Base-by-base conservation (phyloP, 2,888 invertebrate species). In the Nezara viridula region DNA sequence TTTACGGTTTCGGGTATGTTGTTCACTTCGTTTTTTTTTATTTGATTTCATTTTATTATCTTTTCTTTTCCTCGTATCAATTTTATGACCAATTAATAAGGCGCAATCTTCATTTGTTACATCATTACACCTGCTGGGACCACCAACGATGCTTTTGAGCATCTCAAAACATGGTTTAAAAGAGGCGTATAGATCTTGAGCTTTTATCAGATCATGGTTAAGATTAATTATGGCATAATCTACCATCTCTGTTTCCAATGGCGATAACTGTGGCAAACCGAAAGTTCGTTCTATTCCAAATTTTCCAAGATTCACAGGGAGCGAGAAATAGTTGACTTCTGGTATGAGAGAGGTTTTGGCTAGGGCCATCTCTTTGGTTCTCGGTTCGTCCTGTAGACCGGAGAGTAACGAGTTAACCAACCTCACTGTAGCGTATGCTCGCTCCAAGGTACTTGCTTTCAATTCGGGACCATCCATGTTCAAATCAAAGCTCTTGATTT, bases 391-490 rank as follows among this genome's bases (percentile, higher is more conserved):
- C 27, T 32, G 24, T 40, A 90, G 73, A 9, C 88, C 89, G 14
- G 66, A 44, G 32, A 90, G 85, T 3, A 90, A 12, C 9, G 90
- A 89, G 52, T 88, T 85, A 10, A 90, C 73, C 66, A 90, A 86
- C 5, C 90, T 88, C n/a, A 90, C 89, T 0, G 90, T 88, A 19
- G 86, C 88, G 52, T 89, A 90, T 2, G 90, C 89, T 49, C 90
- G 49, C 47, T 90, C 90, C 19, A 90, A 27, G 10, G 89, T 50
- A 47, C 89, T 89, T 47, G 50, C n/a, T 60, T 88, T 89, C 24
- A 49, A 16, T 49, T 47, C 89, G 24, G 37, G 37, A 9, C 55
- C 40, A 0, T 44, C 50, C 32, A 47, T 40, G 24, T 27, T 40
- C 40, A 87, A 24, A 40, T 90, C 89, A 60, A 89, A 89, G 16